Evolutionary conservation across 2,888 invertebrate species (phyloP).

Genomic region (Loripinus fragilis): DNA sequence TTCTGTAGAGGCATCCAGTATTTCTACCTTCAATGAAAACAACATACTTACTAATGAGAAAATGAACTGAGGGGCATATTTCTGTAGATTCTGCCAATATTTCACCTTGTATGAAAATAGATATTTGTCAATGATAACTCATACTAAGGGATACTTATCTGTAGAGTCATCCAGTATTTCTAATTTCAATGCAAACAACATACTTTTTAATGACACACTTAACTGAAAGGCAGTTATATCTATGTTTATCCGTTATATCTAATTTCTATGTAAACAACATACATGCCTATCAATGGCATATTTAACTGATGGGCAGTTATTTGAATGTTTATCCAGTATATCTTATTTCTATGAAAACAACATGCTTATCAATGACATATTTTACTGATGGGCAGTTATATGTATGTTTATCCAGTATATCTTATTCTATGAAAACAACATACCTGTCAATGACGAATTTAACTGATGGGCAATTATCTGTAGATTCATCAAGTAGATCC

Average conservation of each 20-base stretch:
- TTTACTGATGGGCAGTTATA: too few species aligned
- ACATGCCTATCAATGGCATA: constrained; percentile 69
- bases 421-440: too few species aligned
- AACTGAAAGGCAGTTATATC: constrained; percentile 69
- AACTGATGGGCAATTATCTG: constrained; percentile 70
- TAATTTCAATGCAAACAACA: too few species aligned
- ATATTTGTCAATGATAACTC: constrained; percentile 71
- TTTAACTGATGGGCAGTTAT: constrained; percentile 72
- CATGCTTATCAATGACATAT: too few species aligned
- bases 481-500: constrained; percentile 50
- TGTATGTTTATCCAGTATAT: constrained; percentile 17
- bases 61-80: too few species aligned
- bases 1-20: constrained; percentile 36
- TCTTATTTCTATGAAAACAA: too few species aligned
- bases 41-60: too few species aligned
- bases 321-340: constrained; percentile 48
- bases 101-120: too few species aligned
- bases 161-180: constrained; percentile 42
- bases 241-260: too few species aligned
- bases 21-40: too few species aligned
- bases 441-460: constrained; percentile 72
- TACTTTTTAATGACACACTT: constrained; percentile 72
- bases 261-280: too few species aligned
- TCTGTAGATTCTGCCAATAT: too few species aligned
- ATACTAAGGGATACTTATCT: constrained; percentile 70